phyloP scores from a whole-genome alignment of 2,113 vertebrate genomes.

The Clarias gariepinus region DNA sequence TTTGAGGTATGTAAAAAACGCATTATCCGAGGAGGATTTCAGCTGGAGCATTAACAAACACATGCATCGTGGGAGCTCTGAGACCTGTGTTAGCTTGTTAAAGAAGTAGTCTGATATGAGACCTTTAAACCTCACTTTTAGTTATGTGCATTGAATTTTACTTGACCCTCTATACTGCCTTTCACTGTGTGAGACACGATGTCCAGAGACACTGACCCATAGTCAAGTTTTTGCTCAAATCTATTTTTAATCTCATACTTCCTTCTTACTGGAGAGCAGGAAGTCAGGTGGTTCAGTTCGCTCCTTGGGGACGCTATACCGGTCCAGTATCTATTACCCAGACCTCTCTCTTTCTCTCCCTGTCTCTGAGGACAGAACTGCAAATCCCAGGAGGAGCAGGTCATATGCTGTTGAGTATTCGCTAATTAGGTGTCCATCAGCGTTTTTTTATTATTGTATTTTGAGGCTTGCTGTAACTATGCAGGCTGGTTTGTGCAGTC shows the following conservation, averaged over 20 bases:
- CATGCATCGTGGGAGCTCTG: too few species aligned
- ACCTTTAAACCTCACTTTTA: not conserved
- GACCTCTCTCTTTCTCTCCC: not conserved
- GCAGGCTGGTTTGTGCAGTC: not conserved
- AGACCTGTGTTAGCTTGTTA: too few species aligned
- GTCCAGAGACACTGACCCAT: not conserved
- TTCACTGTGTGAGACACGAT: not conserved
- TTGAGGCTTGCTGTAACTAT: not conserved
- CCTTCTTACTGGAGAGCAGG: not conserved
- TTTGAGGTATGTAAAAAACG: too few species aligned
- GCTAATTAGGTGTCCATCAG: conserved; percentile 10
- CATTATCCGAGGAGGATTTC: too few species aligned
- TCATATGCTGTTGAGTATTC: not conserved
- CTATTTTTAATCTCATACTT: not conserved
- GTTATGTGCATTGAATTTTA: not conserved
- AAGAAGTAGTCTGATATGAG: too few species aligned
- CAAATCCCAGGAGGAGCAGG: not conserved
- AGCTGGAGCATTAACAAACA: too few species aligned
- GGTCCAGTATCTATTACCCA: not conserved
- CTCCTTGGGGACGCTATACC: not conserved
- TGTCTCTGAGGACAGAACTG: not conserved
- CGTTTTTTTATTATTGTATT: not conserved
- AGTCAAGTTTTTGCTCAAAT: not conserved
- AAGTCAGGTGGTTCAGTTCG: not conserved
- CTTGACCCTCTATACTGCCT: not conserved